These are phyloP conservation scores for Corythoichthys intestinalis DNA, from an alignment of 2,113 vertebrate species.

Conservation along the genomic window DNA sequence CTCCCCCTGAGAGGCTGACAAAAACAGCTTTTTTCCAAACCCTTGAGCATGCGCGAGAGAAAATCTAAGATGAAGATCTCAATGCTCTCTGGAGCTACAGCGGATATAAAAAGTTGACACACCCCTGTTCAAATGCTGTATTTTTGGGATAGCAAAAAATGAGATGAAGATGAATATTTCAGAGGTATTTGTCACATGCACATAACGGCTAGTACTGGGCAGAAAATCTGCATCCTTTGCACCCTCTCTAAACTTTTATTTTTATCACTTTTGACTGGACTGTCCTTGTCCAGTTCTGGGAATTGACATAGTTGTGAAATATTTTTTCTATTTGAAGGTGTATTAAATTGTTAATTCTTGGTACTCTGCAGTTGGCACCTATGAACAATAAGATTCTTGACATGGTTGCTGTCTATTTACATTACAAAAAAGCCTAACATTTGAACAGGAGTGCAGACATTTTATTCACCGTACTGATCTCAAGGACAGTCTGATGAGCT, in stretches of 20 bases:
- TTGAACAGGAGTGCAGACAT: neutral
- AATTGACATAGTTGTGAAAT: too few species aligned
- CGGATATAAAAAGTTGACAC: neutral
- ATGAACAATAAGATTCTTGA: too few species aligned
- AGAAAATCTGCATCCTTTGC: too few species aligned
- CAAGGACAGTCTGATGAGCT: constrained; percentile 27
- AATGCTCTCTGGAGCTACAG: constrained; percentile 38
- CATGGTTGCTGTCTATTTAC: too few species aligned
- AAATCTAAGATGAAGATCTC: constrained; percentile 57
- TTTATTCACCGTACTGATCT: constrained; percentile 15
- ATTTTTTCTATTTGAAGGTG: too few species aligned
- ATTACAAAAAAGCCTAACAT: neutral
- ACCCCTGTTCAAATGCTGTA: neutral
- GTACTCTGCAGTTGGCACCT: too few species aligned
- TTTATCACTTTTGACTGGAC: too few species aligned
- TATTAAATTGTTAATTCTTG: too few species aligned
- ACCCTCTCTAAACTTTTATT: too few species aligned
- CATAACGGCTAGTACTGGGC: too few species aligned
- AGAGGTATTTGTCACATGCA: neutral
- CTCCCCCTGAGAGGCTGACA: constrained; percentile 41
- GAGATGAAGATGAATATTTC: neutral
- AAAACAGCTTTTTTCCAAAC: constrained; percentile 53
- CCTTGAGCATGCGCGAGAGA: constrained; percentile 39
- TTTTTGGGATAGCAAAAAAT: neutral
- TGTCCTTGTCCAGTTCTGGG: too few species aligned